Percentiles rank a stretch among this genome's conserved stretches.
Conservation (phyloP, 2,888 invertebrate species). For the Macrosoma leucophasiata region DNA sequence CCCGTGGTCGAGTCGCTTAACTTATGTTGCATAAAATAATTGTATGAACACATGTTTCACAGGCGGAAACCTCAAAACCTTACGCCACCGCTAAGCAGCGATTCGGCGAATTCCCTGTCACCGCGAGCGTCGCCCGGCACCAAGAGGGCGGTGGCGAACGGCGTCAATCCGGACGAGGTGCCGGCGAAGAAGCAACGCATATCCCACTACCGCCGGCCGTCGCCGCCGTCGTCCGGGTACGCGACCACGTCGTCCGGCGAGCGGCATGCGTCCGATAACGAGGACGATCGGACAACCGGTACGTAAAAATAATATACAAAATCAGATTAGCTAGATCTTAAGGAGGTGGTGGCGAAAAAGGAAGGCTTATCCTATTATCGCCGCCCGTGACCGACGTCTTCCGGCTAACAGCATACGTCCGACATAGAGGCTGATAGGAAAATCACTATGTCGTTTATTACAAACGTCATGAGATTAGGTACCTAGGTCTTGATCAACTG, state of each 20-base stretch:
- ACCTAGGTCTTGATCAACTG: too few species aligned
- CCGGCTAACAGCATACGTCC: too few species aligned
- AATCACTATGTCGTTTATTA: too few species aligned
- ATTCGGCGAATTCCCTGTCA: slow-evolving; percentile 89
- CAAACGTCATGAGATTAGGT: too few species aligned
- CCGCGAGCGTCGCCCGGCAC: slow-evolving; percentile 79
- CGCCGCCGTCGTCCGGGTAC: slow-evolving; percentile 60
- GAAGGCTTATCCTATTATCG: neutral
- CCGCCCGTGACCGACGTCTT: slow-evolving; percentile 78
- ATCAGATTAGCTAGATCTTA: slow-evolving; percentile 2
- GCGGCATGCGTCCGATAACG: slow-evolving; percentile 70
- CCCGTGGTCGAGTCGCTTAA: too few species aligned
- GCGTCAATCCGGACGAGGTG: slow-evolving; percentile 78
- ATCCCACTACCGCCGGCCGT: slow-evolving; percentile 81
- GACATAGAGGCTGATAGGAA: too few species aligned
- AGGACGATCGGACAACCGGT: slow-evolving; percentile 62
- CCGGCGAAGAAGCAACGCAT: slow-evolving; percentile 88
- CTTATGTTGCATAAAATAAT: too few species aligned
- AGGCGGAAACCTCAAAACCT: slow-evolving; percentile 94
- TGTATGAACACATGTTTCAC: slow-evolving; percentile 27
- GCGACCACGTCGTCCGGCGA: slow-evolving; percentile 65
- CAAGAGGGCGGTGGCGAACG: slow-evolving; percentile 81
- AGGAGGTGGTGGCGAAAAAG: neutral
- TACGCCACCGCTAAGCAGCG: slow-evolving; percentile 91
- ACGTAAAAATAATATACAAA: slow-evolving; percentile 6